Base-by-base conservation (phyloP, 2,797 vertebrate species). In the Cottoperca gobio region DNA sequence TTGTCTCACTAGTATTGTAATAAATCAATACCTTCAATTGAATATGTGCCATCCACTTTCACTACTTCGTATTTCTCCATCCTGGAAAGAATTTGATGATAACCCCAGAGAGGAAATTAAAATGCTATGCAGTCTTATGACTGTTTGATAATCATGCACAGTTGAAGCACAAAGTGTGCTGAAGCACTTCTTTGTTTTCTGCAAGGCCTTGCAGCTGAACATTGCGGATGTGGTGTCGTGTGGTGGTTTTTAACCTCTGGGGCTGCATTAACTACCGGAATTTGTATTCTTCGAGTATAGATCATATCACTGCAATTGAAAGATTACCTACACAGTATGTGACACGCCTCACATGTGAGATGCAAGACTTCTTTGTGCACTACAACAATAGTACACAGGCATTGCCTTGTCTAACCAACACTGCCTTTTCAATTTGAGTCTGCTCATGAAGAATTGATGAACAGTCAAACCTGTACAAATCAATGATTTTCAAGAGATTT, bases 201-300 rank as follows among this genome's bases (percentile, higher is more conserved):
- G 87, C 88, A 87, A 83, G 81, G 78, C 83, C 87, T 87, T 88
- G 88, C 90, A 91, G 85, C 90, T 85, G 86, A 88, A 85, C 88
- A 92, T 92, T 82, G 86, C 92, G 93, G 94, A 94, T 94, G 93
- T 93, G 92, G 92, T 94, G 82, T 73, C 70, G 73, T 66, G 65
- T 86, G 89, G 90, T 88, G 92, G 91, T 91, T 91, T 92, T 71
- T 90, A 87, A 88, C 86, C 82, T 93, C 84, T 76, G 76, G 85
- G 84, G 79, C 81, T 73, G 86, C 87, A 89, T 86, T 91, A 92
- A 87, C 78, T 87, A 88, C 81, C 78, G 62, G 79, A 85, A 73
- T 78, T 59, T 88, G 80, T 82, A 21, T 76, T 87, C 63, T 78
- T 81, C 61, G 79, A 83, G 61, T 73, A 33, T 50, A 85, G 76